These are phyloP conservation scores for Meriones unguiculatus DNA, from an alignment of 2,113 vertebrate genomes.

Conservation along the genomic window DNA sequence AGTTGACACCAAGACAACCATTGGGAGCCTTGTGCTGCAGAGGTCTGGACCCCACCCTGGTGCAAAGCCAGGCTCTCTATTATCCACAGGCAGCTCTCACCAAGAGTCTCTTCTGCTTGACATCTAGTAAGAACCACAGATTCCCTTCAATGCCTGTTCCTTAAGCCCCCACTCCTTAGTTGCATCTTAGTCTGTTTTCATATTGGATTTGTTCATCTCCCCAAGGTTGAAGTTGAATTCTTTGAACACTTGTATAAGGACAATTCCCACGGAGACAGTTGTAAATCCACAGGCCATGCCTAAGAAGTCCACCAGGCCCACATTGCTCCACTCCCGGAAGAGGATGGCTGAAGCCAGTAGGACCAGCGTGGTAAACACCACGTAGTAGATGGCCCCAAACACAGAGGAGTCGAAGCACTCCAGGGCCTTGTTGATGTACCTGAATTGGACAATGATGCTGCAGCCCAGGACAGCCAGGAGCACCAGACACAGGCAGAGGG, in stretches of 20 bases:
- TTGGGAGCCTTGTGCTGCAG: neutral
- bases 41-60: neutral
- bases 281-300: constrained; percentile 94
- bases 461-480: constrained; percentile 92
- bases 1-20: constrained; percentile 43
- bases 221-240: constrained; percentile 92
- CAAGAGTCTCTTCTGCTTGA: constrained; percentile 38
- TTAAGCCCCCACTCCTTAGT: constrained; percentile 76
- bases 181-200: constrained; percentile 87
- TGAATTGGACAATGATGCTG: constrained; percentile 96
- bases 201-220: constrained; percentile 88
- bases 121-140: constrained; percentile 70
- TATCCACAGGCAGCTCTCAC: constrained; percentile 70
- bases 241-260: constrained; percentile 95
- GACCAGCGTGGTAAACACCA: constrained; percentile 94
- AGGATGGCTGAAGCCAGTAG: constrained; percentile 95
- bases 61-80: constrained; percentile 55
- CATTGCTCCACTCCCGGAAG: constrained; percentile 95
- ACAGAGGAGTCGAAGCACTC: constrained; percentile 94
- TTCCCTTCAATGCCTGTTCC: constrained; percentile 60
- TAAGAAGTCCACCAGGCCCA: constrained; percentile 91
- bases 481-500: constrained; percentile 91
- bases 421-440: constrained; percentile 97
- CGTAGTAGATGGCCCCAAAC: constrained; percentile 97
- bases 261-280: constrained; percentile 94